A percentile compares a stretch with the other conserved stretches of the same genome.
Evolutionary conservation across 2,888 invertebrate species (phyloP).

Genomic region (Eulithis testata): DNA sequence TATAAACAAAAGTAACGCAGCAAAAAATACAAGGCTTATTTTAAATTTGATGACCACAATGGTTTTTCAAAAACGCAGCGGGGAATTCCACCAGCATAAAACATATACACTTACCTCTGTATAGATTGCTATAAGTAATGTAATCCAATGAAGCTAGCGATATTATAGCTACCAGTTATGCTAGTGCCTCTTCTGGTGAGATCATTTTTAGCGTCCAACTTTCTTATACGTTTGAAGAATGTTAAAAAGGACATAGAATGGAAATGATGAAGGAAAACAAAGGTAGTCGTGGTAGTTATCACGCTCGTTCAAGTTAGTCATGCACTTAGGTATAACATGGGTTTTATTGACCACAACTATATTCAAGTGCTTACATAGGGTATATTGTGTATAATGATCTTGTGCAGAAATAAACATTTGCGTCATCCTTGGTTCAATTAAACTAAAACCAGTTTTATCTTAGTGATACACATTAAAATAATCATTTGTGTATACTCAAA

Average conservation of each 20-base stretch:
- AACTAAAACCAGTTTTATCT: background rate
- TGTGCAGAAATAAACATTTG: background rate
- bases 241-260: background rate
- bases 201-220: background rate
- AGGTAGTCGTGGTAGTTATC: too few species aligned
- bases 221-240: background rate
- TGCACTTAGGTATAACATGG: background rate
- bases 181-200: background rate
- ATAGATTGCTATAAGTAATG: background rate
- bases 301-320: too few species aligned
- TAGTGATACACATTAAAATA: conserved; percentile 1
- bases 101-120: too few species aligned
- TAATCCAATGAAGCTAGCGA: background rate
- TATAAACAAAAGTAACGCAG: background rate
- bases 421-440: background rate
- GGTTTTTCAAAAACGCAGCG: background rate
- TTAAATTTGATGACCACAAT: background rate
- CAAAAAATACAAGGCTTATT: background rate
- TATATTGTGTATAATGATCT: background rate
- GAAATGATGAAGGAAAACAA: background rate
- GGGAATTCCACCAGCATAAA: background rate
- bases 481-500: background rate
- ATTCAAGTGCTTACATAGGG: background rate
- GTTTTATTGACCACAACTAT: background rate
- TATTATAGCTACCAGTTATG: background rate